Evolutionary conservation across 2,797 vertebrate genomes (phyloP), one percentile per base, ranked within the genome.

Genomic region (Catharus ustulatus): DNA sequence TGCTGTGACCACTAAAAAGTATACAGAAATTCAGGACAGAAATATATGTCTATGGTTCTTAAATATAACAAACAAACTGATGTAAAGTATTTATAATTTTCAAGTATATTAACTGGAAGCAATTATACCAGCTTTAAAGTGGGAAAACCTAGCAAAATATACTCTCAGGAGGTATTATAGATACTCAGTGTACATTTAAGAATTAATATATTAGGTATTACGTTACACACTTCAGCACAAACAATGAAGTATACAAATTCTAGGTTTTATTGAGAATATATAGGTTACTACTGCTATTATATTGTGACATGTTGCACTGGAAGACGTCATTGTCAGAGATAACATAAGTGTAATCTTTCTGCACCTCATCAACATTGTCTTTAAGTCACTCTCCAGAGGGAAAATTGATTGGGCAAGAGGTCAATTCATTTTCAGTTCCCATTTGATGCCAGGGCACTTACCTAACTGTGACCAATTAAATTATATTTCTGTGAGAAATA

Each of bases 341-440:
- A n/a, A n/a, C n/a, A n/a, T n/a, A 87, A 93, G 32, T 34, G 14
- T 57, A 73, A 86, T 91, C 80, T 88, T 94, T 89, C 89, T 88
- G 63, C 29, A 90, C 55, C 29, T 93, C 59, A 73, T 73, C 88
- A 89, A 74, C 55, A 71, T 58, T 88, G 85, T 91, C 69, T 93
- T 91, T 73, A 86, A 92, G 63, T 63, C 48, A 48, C 67, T 87
- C 59, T 95, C 51, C 34, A 73, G 75, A 84, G 71, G 38, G 52
- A 96, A 89, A 96, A 93, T 77, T 79, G 32, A 30, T 78, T 87
- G 82, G 51, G 36, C 62, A 87, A 87, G 69, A 85, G 68, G 92
- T 92, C 79, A 89, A 93, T 66, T 95, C 46, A 45, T 43, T 94
- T 91, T 85, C 66, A 77, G 68, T 49, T 84, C 30, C 61, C 32